A percentile compares a stretch with the other conserved stretches of the same genome.
Conservation (phyloP, 2,888 invertebrate species). For the Pegoplata infirma region DNA sequence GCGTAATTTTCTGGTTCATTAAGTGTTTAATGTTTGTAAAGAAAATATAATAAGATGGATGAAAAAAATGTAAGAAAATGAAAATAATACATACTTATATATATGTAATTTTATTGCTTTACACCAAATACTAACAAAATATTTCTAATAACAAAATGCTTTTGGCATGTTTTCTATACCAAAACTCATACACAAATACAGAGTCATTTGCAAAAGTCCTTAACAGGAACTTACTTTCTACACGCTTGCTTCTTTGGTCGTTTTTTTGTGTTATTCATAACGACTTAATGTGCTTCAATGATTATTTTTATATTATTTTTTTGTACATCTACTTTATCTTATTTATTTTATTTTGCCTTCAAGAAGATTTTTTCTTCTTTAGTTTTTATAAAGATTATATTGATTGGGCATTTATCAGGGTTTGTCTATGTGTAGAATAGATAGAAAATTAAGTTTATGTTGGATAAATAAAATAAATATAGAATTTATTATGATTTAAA, state of each 20-base stretch:
- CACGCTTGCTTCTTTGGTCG: background rate
- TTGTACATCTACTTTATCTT: background rate
- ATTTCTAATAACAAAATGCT: background rate
- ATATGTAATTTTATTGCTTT: constrained; percentile 40
- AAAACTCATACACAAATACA: background rate
- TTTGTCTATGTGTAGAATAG: background rate
- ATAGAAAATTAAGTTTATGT: too few relatives aligned
- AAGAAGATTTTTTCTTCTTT: constrained; percentile 15
- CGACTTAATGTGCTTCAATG: constrained; percentile 23
- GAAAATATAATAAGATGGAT: constrained; percentile 45
- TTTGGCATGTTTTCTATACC: background rate
- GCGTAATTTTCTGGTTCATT: constrained; percentile 76
- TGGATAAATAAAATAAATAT: constrained; percentile 1
- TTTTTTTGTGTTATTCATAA: constrained; percentile 14
- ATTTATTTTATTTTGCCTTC: background rate
- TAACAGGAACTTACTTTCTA: background rate
- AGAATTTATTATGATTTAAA: too few relatives aligned
- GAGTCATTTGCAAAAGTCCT: background rate
- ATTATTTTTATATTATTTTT: background rate
- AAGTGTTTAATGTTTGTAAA: constrained; percentile 73
- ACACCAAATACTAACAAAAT: constrained; percentile 22
- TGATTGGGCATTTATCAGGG: constrained; percentile 30
- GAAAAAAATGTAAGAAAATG: constrained; percentile 3
- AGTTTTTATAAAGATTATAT: constrained; percentile 30
- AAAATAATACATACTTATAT: background rate